Conservation (phyloP, 2,797 vertebrate genomes). For the Dallia pectoralis region DNA sequence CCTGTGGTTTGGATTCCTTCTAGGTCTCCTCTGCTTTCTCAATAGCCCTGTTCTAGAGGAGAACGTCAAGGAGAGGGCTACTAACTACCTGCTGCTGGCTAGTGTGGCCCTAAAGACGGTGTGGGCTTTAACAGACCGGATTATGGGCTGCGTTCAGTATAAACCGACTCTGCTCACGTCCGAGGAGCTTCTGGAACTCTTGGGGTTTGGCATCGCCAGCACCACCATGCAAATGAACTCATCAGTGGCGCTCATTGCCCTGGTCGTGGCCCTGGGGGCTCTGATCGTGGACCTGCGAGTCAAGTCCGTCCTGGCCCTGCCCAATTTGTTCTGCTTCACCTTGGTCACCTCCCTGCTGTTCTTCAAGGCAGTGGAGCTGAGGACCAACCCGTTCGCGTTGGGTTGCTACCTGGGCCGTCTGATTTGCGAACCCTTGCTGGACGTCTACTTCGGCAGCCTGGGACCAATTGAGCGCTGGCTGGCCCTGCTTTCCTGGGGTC, state of each 20-base stretch:
- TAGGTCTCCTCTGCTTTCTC: slow-evolving; percentile 94
- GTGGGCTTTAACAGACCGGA: slow-evolving; percentile 86
- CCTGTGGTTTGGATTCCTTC: slow-evolving; percentile 95
- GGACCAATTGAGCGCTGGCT: slow-evolving; percentile 92
- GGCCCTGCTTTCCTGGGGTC: slow-evolving; percentile 85
- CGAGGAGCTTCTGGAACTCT: slow-evolving; percentile 87
- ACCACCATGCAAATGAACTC: slow-evolving; percentile 84
- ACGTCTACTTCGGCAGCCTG: slow-evolving; percentile 92
- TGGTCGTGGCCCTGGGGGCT: slow-evolving; percentile 84
- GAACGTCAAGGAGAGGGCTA: slow-evolving; percentile 87
- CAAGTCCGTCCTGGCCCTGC: slow-evolving; percentile 92
- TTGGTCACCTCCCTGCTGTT: slow-evolving; percentile 82
- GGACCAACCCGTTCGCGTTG: slow-evolving; percentile 88
- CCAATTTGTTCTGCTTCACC: slow-evolving; percentile 85
- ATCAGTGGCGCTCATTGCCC: slow-evolving; percentile 82
- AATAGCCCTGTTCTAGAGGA: slow-evolving; percentile 82
- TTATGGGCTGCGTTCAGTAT: slow-evolving; percentile 82
- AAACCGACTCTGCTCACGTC: slow-evolving; percentile 83
- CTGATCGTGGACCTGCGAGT: slow-evolving; percentile 92
- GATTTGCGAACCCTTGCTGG: slow-evolving; percentile 90
- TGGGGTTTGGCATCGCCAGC: slow-evolving; percentile 94
- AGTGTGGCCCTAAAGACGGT: slow-evolving; percentile 82
- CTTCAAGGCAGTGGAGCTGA: slow-evolving; percentile 82
- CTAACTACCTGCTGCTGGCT: slow-evolving; percentile 88
- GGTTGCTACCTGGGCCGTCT: slow-evolving; percentile 91